Evolutionary conservation across 37 sponge, comb jelly and placozoan genomes (phyloP).

Genomic region (Ephydatia muelleri): DNA sequence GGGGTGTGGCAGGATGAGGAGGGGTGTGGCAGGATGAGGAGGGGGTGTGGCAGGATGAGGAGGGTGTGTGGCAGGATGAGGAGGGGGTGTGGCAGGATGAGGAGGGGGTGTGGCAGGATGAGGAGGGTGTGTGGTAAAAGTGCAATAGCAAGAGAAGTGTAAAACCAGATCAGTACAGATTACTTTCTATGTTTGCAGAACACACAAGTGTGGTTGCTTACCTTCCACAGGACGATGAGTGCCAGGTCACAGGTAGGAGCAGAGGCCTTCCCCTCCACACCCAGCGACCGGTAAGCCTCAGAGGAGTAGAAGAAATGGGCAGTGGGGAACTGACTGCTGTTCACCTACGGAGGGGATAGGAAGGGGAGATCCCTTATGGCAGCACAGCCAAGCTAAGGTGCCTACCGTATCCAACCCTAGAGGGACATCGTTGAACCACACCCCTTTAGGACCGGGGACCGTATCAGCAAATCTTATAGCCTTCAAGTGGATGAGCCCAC

Average conservation of each 20-base stretch:
- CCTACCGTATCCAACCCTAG: conserved; percentile 44
- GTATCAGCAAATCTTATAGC: background rate
- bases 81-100: too few species aligned
- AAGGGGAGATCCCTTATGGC: background rate
- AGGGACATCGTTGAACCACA: conserved; percentile 48
- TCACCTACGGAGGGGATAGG: conserved; percentile 25
- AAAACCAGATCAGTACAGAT: too few species aligned
- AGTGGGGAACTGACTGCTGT: conserved; percentile 39
- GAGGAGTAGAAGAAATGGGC: conserved; percentile 25
- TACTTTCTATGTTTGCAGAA: too few species aligned
- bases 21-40: too few species aligned
- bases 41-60: too few species aligned
- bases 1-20: too few species aligned
- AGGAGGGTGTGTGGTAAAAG: too few species aligned
- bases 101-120: too few species aligned
- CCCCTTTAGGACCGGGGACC: background rate
- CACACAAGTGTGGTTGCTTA: too few species aligned
- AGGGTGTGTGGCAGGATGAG: too few species aligned
- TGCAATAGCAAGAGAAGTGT: too few species aligned
- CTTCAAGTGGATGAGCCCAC: conserved; percentile 49
- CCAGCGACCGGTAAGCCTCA: conserved; percentile 8
- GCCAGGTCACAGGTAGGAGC: background rate
- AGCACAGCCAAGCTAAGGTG: background rate
- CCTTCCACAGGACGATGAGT: background rate
- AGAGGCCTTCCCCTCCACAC: background rate